phyloP scores from a whole-genome alignment of 2,797 vertebrate genomes.

The Myiothlypis coronata region DNA sequence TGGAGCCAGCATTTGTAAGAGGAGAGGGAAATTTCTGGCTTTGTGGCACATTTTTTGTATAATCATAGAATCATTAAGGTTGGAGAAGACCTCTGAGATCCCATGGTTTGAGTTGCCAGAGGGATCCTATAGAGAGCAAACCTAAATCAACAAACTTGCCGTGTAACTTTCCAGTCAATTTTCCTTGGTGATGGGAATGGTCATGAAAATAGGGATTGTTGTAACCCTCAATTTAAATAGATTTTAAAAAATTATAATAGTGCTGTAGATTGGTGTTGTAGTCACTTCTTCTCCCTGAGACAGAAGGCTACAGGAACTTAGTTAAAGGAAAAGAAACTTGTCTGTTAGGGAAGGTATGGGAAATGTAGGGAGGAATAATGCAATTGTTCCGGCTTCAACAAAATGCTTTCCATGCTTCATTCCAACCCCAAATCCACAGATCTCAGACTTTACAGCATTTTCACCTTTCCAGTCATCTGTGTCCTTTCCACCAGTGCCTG shows the following conservation, averaged over 20 bases:
- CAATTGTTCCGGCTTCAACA: neutral
- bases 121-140: neutral
- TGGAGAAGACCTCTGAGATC: neutral
- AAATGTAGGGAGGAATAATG: neutral
- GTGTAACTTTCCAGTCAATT: neutral
- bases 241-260: neutral
- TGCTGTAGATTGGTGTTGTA: neutral
- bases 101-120: neutral
- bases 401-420: neutral
- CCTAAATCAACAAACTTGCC: neutral
- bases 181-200: neutral
- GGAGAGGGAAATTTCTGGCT: neutral
- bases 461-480: neutral
- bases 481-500: neutral
- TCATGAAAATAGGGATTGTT: neutral
- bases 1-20: neutral
- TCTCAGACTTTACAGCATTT: neutral
- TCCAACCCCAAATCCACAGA: neutral
- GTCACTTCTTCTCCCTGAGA: neutral
- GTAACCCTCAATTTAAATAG: neutral
- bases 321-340: neutral
- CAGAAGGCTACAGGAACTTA: neutral
- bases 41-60: neutral
- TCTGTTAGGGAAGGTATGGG: neutral
- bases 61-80: neutral